A percentile compares a stretch with the other conserved stretches of the same genome.
Conservation (phyloP, 2,797 vertebrate genomes). For the Perodicticus potto region DNA sequence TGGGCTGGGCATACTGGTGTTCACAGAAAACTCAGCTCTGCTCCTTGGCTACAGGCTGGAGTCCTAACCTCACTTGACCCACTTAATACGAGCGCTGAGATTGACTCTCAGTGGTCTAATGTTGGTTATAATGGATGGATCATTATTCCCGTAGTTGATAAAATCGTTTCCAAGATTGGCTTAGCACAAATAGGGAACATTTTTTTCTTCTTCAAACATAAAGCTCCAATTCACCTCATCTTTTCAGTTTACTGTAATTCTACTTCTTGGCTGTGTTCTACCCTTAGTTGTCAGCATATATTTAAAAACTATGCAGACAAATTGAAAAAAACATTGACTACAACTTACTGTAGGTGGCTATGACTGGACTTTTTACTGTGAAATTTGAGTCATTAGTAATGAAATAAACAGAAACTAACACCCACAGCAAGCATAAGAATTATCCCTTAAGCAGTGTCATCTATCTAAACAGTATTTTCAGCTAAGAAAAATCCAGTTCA, state of each 20-base stretch:
- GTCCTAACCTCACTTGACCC: neutral
- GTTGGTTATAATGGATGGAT: neutral
- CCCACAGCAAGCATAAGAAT: slow-evolving; percentile 6
- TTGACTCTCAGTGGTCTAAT: neutral
- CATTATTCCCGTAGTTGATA: neutral
- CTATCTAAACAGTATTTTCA: slow-evolving; percentile 14
- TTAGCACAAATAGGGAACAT: neutral
- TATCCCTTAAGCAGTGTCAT: slow-evolving; percentile 5
- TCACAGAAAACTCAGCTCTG: neutral
- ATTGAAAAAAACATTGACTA: neutral
- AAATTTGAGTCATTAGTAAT: slow-evolving; percentile 64
- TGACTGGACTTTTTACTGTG: slow-evolving; percentile 17
- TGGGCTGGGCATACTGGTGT: neutral
- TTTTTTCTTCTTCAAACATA: neutral
- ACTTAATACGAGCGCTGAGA: accelerated
- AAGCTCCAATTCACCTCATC: neutral
- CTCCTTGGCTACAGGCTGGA: neutral
- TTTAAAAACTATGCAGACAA: neutral
- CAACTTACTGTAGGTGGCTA: neutral
- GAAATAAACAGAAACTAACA: slow-evolving; percentile 56
- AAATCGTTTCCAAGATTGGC: neutral
- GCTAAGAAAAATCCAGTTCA: neutral
- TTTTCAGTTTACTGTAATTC: neutral
- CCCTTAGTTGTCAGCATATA: neutral
- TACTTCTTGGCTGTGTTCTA: slow-evolving; percentile 4